Conservation (phyloP, 2,888 invertebrate species). For the Asteroscopus sphinx region DNA sequence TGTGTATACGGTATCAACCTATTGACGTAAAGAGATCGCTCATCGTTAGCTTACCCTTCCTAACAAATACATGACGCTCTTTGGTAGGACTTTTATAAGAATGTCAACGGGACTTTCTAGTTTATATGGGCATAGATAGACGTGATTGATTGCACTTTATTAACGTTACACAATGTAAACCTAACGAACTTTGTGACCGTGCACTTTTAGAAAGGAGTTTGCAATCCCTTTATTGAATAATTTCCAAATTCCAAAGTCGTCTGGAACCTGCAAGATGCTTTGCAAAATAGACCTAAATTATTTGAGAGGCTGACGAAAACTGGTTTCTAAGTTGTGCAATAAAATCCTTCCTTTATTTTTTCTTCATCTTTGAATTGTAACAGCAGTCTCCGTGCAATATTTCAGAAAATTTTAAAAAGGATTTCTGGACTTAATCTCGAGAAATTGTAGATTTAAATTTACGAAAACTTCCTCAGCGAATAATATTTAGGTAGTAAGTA, state of each 20-base stretch:
- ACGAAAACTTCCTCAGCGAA: neutral
- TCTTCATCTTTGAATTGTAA: constrained; percentile 3
- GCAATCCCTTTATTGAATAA: constrained; percentile 15
- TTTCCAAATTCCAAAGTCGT: constrained; percentile 30
- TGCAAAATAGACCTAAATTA: constrained; percentile 36
- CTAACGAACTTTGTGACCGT: constrained; percentile 24
- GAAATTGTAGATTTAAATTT: neutral
- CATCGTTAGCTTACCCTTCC: constrained; percentile 20
- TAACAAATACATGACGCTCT: constrained; percentile 16
- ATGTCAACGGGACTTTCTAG: constrained; percentile 22
- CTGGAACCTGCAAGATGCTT: constrained; percentile 25
- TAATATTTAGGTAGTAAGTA: too few relatives aligned
- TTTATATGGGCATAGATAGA: constrained; percentile 50
- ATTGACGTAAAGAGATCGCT: constrained; percentile 16
- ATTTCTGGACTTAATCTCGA: too few relatives aligned
- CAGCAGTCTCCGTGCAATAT: neutral
- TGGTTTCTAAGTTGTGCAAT: constrained; percentile 40
- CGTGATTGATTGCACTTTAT: constrained; percentile 54
- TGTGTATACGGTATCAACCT: neutral
- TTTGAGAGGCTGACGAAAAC: constrained; percentile 22
- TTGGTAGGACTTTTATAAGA: constrained; percentile 19
- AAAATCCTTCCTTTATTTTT: constrained; percentile 31
- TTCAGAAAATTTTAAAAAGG: constrained; percentile 6
- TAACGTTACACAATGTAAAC: constrained; percentile 31
- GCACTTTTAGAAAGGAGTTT: constrained; percentile 29